phyloP scores from a whole-genome alignment of 37 sponge, comb jelly and placozoan genomes.

The Halisarca cf. caerulea region DNA sequence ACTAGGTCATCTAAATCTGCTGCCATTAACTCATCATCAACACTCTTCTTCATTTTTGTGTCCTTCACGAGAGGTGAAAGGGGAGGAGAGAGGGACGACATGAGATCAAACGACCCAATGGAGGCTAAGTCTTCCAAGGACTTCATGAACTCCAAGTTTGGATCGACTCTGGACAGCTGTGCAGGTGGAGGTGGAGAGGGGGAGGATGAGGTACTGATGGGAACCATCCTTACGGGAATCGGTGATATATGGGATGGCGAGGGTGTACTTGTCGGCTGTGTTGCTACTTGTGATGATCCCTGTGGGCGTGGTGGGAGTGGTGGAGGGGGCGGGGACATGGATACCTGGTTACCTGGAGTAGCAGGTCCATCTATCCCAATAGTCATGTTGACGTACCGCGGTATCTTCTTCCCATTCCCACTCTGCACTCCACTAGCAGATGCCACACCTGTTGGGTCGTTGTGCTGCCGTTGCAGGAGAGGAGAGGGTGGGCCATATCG shows the following conservation, averaged over 20 bases:
- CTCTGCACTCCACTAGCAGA: background rate
- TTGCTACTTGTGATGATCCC: no score
- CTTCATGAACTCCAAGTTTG: constrained; percentile 22
- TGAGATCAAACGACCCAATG: background rate
- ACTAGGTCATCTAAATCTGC: constrained; percentile 19
- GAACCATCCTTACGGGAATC: background rate
- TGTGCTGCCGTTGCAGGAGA: background rate
- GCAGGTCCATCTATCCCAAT: background rate
- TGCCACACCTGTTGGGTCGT: background rate
- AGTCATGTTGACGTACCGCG: background rate
- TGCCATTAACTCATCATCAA: background rate
- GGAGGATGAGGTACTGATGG: background rate
- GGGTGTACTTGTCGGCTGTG: no score
- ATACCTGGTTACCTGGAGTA: background rate
- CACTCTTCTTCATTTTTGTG: background rate
- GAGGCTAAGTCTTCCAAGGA: constrained; percentile 10
- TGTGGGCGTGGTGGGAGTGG: background rate
- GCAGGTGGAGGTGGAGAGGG: constrained; percentile 8
- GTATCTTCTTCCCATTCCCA: background rate
- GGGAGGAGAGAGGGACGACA: background rate
- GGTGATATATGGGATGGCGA: background rate
- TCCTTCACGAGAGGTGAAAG: background rate
- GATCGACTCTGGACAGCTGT: background rate
- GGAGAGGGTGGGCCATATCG: background rate
- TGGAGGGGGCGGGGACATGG: background rate